Conservation (phyloP, 2,113 vertebrate genomes). For the Electrona antarctica region DNA sequence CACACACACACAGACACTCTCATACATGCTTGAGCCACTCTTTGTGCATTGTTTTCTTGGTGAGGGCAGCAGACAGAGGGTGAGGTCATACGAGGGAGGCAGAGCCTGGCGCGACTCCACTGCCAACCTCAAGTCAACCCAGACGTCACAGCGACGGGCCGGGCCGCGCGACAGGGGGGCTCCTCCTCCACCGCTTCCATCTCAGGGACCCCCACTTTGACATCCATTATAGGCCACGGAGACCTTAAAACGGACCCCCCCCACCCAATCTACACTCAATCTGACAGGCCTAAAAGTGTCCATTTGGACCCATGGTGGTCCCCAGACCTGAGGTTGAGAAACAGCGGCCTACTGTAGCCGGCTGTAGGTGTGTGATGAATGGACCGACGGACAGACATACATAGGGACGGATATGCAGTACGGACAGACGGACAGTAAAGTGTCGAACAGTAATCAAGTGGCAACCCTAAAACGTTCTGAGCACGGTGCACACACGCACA, state of each 20-base stretch:
- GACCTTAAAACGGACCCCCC: no score
- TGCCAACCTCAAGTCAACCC: conserved; percentile 46
- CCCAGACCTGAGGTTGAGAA: no score
- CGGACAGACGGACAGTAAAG: neutral
- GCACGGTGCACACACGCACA: neutral
- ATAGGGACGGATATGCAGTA: conserved; percentile 46
- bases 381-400: no score
- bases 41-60: conserved; percentile 66
- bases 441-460: neutral
- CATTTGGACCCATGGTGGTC: no score
- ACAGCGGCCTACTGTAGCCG: no score
- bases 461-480: neutral
- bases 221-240: no score
- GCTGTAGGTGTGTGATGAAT: no score
- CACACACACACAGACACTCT: conserved; percentile 12
- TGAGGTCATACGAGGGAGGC: conserved; percentile 76
- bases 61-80: conserved; percentile 52
- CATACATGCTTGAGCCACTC: conserved; percentile 34
- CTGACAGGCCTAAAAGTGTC: no score
- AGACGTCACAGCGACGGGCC: conserved; percentile 22
- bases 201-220: no score
- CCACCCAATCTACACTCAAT: no score
- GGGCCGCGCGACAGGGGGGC: neutral
- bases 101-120: conserved; percentile 62
- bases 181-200: no score